Conservation (phyloP, 2,888 invertebrate genomes). For the Xestoiulus laeticollis region DNA sequence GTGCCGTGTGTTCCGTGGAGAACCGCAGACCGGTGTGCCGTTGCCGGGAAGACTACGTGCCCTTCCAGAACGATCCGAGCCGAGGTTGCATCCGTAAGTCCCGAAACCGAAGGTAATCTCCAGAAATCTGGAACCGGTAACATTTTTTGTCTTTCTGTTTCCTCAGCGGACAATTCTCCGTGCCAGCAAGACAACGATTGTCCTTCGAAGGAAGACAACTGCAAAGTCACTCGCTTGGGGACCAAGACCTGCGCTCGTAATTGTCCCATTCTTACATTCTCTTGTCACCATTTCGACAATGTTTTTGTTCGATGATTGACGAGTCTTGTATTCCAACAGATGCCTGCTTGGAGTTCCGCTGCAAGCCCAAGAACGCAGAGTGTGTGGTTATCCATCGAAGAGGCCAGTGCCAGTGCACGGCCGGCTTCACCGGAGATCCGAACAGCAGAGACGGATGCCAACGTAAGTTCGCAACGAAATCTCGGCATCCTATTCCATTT, state of each 20-base stretch:
- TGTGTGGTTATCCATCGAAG: slow-evolving; percentile 69
- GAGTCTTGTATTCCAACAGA: slow-evolving; percentile 53
- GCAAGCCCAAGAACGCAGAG: slow-evolving; percentile 79
- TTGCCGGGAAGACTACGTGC: slow-evolving; percentile 58
- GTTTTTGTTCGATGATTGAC: not conserved
- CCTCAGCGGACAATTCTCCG: slow-evolving; percentile 53
- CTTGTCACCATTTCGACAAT: too few species aligned
- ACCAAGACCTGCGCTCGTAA: slow-evolving; percentile 59
- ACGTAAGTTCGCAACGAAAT: slow-evolving; percentile 60
- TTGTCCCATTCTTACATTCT: not conserved
- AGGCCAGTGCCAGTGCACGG: slow-evolving; percentile 79
- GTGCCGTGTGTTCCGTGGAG: slow-evolving; percentile 85
- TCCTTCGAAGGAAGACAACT: slow-evolving; percentile 58
- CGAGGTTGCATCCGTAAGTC: slow-evolving; percentile 59
- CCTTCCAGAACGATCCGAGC: slow-evolving; percentile 57
- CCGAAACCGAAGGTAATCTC: not conserved
- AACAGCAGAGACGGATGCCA: slow-evolving; percentile 89
- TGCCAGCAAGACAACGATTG: slow-evolving; percentile 60
- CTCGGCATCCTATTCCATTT: too few species aligned
- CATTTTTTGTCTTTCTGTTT: slow-evolving; percentile 45
- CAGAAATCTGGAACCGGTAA: not conserved
- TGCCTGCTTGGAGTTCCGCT: slow-evolving; percentile 82
- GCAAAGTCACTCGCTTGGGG: slow-evolving; percentile 59
- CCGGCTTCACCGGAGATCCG: slow-evolving; percentile 87
- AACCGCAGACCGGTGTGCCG: slow-evolving; percentile 64